Conservation (phyloP, 2,113 vertebrate species). For the Campylomormyrus tamandua region DNA sequence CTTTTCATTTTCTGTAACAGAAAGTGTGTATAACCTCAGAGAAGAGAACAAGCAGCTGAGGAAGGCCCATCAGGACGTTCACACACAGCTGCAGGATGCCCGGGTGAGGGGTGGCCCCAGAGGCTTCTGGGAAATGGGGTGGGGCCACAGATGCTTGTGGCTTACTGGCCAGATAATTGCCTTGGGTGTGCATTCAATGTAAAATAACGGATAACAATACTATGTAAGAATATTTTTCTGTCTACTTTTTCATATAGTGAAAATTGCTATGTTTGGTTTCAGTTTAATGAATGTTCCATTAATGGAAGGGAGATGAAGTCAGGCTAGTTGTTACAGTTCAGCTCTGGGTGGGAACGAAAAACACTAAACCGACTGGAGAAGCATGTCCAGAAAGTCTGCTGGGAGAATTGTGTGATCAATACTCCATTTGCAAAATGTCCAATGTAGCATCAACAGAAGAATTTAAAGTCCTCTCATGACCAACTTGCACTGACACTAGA, state of each 20-base stretch:
- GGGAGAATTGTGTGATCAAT: not conserved
- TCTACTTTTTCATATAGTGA: not conserved
- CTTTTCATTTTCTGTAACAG: slow-evolving; percentile 48
- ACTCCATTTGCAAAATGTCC: slow-evolving; percentile 43
- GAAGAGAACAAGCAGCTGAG: slow-evolving; percentile 92
- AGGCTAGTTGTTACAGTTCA: not conserved
- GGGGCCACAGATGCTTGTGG: not conserved
- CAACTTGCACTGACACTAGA: slow-evolving; percentile 86
- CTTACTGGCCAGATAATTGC: not conserved
- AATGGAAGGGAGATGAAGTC: not conserved
- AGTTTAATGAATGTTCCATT: not conserved
- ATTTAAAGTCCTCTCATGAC: slow-evolving; percentile 78
- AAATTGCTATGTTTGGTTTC: not conserved
- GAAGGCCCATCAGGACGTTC: slow-evolving; percentile 89
- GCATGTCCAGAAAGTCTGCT: not conserved
- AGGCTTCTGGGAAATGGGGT: not conserved
- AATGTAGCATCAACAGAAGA: slow-evolving; percentile 82
- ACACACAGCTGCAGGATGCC: slow-evolving; percentile 84
- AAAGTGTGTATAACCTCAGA: slow-evolving; percentile 75
- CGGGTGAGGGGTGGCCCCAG: slow-evolving; percentile 61
- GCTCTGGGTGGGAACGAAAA: not conserved
- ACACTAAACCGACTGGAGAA: not conserved
- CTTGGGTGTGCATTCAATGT: not conserved
- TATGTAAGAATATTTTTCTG: not conserved
- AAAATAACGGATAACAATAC: not conserved